Percentiles rank a stretch among this genome's conserved stretches.
phyloP scores from a whole-genome alignment of 1,140 invertebrate genomes.

The Pseudomyrmex dendroicus region DNA sequence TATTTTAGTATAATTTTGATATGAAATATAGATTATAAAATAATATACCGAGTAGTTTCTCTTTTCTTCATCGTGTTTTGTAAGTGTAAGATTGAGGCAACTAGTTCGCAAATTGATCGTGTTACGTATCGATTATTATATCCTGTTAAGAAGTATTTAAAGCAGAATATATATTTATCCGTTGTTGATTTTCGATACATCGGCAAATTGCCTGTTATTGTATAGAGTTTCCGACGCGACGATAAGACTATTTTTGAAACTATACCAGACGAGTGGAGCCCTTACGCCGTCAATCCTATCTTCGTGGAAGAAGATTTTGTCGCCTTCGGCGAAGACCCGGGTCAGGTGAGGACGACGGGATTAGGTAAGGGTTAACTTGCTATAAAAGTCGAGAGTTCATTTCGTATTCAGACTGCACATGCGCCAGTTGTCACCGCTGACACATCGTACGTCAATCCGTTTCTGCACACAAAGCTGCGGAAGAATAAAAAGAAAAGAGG shows the following conservation, averaged over 20 bases:
- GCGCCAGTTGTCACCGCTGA: conserved; percentile 85
- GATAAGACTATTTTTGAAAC: conserved; percentile 29
- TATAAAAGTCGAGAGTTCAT: conserved; percentile 76
- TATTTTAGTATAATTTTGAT: not conserved
- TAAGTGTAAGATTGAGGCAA: too few relatives aligned
- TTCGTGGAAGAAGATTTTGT: conserved; percentile 57
- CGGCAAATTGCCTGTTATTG: conserved; percentile 12
- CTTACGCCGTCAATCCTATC: conserved; percentile 56
- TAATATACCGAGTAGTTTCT: too few relatives aligned
- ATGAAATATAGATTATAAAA: not conserved
- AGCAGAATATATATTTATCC: not conserved
- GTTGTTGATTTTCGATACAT: not conserved
- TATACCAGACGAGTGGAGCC: conserved; percentile 11
- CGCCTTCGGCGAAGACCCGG: conserved; percentile 14
- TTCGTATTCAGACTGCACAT: conserved; percentile 84
- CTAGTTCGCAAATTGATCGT: too few relatives aligned
- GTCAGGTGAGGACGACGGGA: conserved; percentile 46
- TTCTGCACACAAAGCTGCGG: conserved; percentile 80
- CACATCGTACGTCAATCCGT: conserved; percentile 85
- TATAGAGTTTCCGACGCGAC: not conserved
- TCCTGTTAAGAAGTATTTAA: not conserved
- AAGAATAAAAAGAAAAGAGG: conserved; percentile 76
- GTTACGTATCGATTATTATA: too few relatives aligned
- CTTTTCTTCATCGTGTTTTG: too few relatives aligned
- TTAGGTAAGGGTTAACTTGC: conserved; percentile 24